Evolutionary conservation across 1,140 invertebrate genomes (phyloP).

Genomic region (Ceratosolen fusciceps): DNA sequence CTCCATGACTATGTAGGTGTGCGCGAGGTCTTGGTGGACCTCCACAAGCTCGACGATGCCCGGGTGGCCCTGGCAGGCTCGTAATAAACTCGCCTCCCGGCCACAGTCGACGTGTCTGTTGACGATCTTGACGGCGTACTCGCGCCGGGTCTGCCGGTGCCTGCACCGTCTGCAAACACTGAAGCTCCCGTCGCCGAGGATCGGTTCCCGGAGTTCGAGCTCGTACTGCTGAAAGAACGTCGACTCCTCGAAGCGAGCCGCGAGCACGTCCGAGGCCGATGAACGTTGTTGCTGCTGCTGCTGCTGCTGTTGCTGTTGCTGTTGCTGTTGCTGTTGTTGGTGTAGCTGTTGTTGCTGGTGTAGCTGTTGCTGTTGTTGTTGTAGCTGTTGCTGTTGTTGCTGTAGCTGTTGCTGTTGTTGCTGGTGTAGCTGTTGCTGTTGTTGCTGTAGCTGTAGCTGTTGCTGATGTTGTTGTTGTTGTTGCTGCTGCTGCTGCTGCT

Average conservation of each 20-base stretch:
- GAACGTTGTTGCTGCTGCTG: conserved; percentile 43
- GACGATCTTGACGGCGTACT: conserved; percentile 93
- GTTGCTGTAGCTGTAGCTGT: too few species aligned
- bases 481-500: too few species aligned
- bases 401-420: not conserved
- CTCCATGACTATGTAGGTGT: conserved; percentile 91
- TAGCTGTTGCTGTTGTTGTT: not conserved
- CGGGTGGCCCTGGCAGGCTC: conserved; percentile 86
- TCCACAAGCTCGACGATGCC: conserved; percentile 91
- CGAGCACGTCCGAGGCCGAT: conserved; percentile 53
- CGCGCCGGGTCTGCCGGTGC: conserved; percentile 79
- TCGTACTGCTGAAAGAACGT: conserved; percentile 90
- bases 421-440: not conserved
- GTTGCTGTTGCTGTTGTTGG: not conserved
- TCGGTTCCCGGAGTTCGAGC: conserved; percentile 75
- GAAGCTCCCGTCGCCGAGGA: conserved; percentile 91
- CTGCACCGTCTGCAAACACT: conserved; percentile 89
- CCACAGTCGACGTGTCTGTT: conserved; percentile 82
- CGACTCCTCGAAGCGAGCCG: conserved; percentile 78
- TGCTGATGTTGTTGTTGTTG: too few species aligned
- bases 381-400: not conserved
- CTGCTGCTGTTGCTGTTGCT: conserved; percentile 11
- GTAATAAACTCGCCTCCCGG: conserved; percentile 84
- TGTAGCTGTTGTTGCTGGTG: not conserved
- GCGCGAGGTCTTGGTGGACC: conserved; percentile 84